Percentiles rank a stretch among this genome's conserved stretches.
phyloP scores from a whole-genome alignment of 35 echinoderm and acorn worm species.

The Acanthaster planci region DNA sequence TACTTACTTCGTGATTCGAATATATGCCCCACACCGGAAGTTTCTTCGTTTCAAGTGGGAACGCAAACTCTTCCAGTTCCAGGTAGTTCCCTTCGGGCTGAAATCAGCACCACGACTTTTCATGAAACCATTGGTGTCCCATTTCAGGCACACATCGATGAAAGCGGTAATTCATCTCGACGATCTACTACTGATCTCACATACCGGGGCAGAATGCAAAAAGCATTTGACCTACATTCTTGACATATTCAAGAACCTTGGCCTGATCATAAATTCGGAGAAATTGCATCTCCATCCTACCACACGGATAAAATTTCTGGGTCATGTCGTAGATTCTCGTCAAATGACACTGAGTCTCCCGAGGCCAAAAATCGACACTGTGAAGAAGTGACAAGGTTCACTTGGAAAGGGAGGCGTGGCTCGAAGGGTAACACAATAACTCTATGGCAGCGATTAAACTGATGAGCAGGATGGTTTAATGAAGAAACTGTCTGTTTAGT shows the following conservation, averaged over 20 bases:
- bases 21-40: neutral
- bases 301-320: constrained; percentile 13
- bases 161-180: constrained; percentile 33
- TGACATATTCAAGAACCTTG: constrained; percentile 23
- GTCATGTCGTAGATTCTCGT: too few species aligned
- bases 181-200: constrained; percentile 21
- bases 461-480: too few species aligned
- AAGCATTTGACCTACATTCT: neutral
- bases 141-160: constrained; percentile 34
- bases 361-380: constrained; percentile 24
- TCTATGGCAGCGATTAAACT: too few species aligned
- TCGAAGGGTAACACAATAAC: too few species aligned
- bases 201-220: neutral
- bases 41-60: constrained; percentile 48
- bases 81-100: constrained; percentile 53
- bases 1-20: constrained; percentile 37
- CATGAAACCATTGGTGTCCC: constrained; percentile 46
- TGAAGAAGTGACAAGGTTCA: too few species aligned
- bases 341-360: too few species aligned
- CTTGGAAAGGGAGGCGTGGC: too few species aligned
- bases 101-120: constrained; percentile 43
- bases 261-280: constrained; percentile 26
- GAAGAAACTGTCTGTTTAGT: too few species aligned
- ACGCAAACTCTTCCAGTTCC: constrained; percentile 35
- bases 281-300: constrained; percentile 24